phyloP scores from a whole-genome alignment of 2,888 invertebrate species.

The Calliscelio sp. region DNA sequence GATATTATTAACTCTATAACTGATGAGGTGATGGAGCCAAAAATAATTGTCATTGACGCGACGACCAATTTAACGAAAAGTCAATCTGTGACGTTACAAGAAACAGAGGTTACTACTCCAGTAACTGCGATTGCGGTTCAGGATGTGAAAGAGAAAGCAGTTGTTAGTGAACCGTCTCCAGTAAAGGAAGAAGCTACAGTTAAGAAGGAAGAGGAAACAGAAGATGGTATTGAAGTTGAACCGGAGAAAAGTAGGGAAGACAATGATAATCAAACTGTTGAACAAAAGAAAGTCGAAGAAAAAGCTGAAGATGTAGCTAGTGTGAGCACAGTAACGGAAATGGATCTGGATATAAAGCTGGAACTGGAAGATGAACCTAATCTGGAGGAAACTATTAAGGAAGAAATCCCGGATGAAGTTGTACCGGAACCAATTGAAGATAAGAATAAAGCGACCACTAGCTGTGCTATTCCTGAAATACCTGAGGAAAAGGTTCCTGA shows the following conservation, averaged over 20 bases:
- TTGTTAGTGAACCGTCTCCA: not conserved
- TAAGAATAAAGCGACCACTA: not conserved
- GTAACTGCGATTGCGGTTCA: too few species aligned
- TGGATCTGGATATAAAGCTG: constrained; percentile 24
- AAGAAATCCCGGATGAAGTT: not conserved
- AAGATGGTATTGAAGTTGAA: constrained; percentile 57
- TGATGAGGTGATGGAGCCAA: constrained; percentile 79
- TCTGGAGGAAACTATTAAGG: constrained; percentile 15
- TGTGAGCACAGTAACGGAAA: constrained; percentile 18
- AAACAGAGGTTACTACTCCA: too few species aligned
- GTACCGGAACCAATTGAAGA: constrained; percentile 37
- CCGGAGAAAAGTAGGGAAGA: too few species aligned
- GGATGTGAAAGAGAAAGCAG: not conserved
- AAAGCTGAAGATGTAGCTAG: not conserved
- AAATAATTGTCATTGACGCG: constrained; percentile 74
- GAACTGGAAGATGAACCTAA: constrained; percentile 57
- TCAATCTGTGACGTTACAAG: not conserved
- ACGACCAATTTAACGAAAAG: not conserved
- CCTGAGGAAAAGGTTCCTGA: too few species aligned
- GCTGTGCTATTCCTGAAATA: too few species aligned
- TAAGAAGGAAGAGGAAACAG: constrained; percentile 36
- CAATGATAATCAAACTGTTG: not conserved
- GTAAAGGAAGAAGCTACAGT: not conserved
- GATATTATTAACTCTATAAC: constrained; percentile 86
- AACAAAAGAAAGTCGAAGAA: not conserved